Evolutionary conservation across 2,888 invertebrate genomes (phyloP).

Genomic region (Sinhomidia bicolor): DNA sequence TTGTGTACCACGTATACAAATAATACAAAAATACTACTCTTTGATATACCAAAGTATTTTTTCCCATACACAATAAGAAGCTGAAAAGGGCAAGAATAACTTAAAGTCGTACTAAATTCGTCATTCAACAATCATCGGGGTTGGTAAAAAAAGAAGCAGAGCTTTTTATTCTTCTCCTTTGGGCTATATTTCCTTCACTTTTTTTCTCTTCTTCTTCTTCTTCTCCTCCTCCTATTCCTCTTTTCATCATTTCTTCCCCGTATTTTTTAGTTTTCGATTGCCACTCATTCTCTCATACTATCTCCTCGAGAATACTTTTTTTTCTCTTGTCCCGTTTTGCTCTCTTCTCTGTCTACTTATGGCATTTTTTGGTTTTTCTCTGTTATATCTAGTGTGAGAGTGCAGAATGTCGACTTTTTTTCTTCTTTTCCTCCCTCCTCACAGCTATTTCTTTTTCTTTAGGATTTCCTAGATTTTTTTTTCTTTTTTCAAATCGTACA

Average conservation of each 20-base stretch:
- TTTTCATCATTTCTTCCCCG: conserved; percentile 58
- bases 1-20: background rate
- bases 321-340: conserved; percentile 34
- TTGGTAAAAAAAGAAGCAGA: conserved; percentile 25
- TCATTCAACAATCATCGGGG: conserved; percentile 64
- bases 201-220: too few species aligned
- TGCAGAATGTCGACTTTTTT: conserved; percentile 48
- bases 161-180: conserved; percentile 53
- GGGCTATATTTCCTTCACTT: conserved; percentile 43
- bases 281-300: conserved; percentile 42
- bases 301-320: conserved; percentile 29
- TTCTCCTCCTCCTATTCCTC: conserved; percentile 50
- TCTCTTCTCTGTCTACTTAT: conserved; percentile 52
- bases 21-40: too few species aligned
- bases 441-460: conserved; percentile 15
- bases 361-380: conserved; percentile 55
- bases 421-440: conserved; percentile 36
- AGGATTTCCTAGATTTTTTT: conserved; percentile 57
- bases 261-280: conserved; percentile 45
- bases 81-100: conserved; percentile 44
- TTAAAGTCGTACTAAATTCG: conserved; percentile 45
- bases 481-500: conserved; percentile 39
- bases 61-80: conserved; percentile 4
- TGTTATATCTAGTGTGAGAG: conserved; percentile 23
- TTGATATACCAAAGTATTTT: background rate